Evolutionary conservation across 2,797 vertebrate species (phyloP).

Genomic region (Erethizon dorsatum): DNA sequence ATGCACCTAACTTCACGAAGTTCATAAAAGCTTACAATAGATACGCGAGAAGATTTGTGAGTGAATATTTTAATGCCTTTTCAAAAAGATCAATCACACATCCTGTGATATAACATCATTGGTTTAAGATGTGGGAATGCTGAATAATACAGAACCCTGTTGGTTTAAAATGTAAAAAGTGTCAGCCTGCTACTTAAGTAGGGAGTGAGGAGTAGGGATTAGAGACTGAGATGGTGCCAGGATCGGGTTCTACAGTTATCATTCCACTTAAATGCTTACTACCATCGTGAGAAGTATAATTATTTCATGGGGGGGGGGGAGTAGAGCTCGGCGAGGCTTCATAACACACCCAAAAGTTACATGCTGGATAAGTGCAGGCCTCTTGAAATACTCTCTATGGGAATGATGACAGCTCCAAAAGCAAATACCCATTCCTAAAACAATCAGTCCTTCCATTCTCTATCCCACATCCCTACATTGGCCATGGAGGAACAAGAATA

Average conservation of each 20-base stretch:
- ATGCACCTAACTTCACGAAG: slow-evolving; percentile 3
- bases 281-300: background rate
- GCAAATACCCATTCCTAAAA: slow-evolving; percentile 47
- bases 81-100: background rate
- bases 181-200: background rate
- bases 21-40: background rate
- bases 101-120: background rate
- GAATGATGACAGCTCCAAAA: slow-evolving; percentile 16
- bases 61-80: background rate
- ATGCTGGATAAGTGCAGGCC: no score
- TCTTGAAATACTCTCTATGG: background rate
- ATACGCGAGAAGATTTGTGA: background rate
- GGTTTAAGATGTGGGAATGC: background rate
- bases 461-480: slow-evolving; percentile 39
- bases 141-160: background rate
- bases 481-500: slow-evolving; percentile 22
- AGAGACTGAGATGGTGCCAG: background rate
- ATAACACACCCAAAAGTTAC: background rate
- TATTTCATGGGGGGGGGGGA: background rate
- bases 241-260: background rate
- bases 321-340: background rate
- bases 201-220: background rate
- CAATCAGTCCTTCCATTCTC: slow-evolving; percentile 50
- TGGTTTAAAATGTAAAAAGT: slow-evolving; percentile 2
- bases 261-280: background rate